A percentile compares a stretch with the other conserved stretches of the same genome.
These are phyloP conservation scores for Arnoldichthys spilopterus DNA, from an alignment of 2,797 vertebrate genomes.

Conservation along the genomic window DNA sequence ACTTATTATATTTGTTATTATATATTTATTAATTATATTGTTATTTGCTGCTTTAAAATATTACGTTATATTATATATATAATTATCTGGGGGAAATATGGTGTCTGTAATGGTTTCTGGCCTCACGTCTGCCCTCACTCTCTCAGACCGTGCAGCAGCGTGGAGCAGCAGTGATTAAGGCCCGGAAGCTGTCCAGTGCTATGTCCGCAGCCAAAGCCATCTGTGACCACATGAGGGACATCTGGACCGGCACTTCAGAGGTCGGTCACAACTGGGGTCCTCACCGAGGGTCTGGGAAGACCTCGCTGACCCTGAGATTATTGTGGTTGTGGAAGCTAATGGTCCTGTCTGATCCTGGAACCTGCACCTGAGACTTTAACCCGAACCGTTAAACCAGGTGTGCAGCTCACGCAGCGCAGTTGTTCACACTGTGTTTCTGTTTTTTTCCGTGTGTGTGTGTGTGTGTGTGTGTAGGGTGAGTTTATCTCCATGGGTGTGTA, in stretches of 20 bases:
- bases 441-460: too few species aligned
- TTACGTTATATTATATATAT: too few species aligned
- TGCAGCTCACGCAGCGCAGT: background rate
- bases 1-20: too few species aligned
- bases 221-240: conserved; percentile 92
- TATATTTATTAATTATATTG: too few species aligned
- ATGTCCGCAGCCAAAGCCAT: conserved; percentile 98
- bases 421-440: background rate
- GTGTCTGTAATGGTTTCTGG: too few species aligned
- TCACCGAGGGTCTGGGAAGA: background rate
- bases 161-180: conserved; percentile 94
- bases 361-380: too few species aligned
- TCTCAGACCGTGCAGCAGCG: conserved; percentile 91
- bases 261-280: conserved; percentile 80
- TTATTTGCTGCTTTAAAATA: too few species aligned
- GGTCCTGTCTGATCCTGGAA: too few species aligned
- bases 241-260: conserved; percentile 92
- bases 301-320: background rate
- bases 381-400: too few species aligned
- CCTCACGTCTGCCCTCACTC: too few species aligned
- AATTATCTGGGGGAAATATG: too few species aligned
- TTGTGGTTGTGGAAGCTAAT: too few species aligned
- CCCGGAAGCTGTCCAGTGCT: conserved; percentile 94
- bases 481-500: conserved; percentile 95
- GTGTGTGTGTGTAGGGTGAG: conserved; percentile 78